phyloP scores from a whole-genome alignment of 1,140 invertebrate genomes.

The Plutomurus gul region DNA sequence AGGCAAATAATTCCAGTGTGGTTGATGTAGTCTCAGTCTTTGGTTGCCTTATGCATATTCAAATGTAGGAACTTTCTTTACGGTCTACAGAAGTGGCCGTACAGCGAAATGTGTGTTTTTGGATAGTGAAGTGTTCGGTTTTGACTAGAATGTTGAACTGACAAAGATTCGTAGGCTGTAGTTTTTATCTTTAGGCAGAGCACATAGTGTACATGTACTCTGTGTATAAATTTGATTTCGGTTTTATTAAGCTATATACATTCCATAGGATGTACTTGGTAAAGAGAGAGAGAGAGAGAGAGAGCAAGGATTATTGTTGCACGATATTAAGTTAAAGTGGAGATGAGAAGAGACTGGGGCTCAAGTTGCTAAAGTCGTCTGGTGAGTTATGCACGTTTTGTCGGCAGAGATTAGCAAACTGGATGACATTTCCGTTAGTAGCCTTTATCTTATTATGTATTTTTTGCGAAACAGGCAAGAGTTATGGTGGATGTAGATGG shows the following conservation, averaged over 20 bases:
- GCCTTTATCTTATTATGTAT: slow-evolving; percentile 35
- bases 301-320: background rate
- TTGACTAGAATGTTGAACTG: background rate
- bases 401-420: slow-evolving; percentile 35
- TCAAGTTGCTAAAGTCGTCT: slow-evolving; percentile 7
- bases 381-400: slow-evolving; percentile 40
- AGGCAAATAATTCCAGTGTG: background rate
- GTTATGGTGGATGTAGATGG: background rate
- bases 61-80: background rate
- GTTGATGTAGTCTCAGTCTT: too few species aligned
- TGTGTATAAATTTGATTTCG: too few species aligned
- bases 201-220: too few species aligned
- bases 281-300: background rate
- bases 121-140: too few species aligned
- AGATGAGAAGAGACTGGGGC: background rate
- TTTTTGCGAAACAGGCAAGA: background rate
- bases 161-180: too few species aligned
- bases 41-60: slow-evolving; percentile 3
- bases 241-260: too few species aligned
- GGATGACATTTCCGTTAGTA: slow-evolving; percentile 27
- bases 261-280: background rate
- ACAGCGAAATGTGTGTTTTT: background rate
- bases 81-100: background rate
- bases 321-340: background rate
- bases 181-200: too few species aligned